phyloP scores from a whole-genome alignment of 2,113 vertebrate species.

The Bos taurus region ARS-UCD2.0 NC_037330.1:978001-978500 shows the following conservation, averaged over 20 bases:
- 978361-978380: rapidly evolving
- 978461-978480: background rate
- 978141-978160: background rate
- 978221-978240: background rate
- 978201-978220: rapidly evolving
- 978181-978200: background rate
- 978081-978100: background rate
- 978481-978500: background rate
- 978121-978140: background rate
- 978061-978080: background rate
- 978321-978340: background rate
- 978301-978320: background rate
- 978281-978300: background rate
- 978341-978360: background rate
- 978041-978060: background rate
- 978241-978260: background rate
- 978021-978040: background rate
- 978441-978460: background rate
- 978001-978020: background rate
- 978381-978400: background rate
- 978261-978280: background rate
- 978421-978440: background rate
- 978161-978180: background rate
- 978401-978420: background rate
- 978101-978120: background rate